Percentiles rank a stretch among this genome's conserved stretches.
phyloP scores from a whole-genome alignment of 2,797 vertebrate species.

The Neosilurus mollespiculum region DNA sequence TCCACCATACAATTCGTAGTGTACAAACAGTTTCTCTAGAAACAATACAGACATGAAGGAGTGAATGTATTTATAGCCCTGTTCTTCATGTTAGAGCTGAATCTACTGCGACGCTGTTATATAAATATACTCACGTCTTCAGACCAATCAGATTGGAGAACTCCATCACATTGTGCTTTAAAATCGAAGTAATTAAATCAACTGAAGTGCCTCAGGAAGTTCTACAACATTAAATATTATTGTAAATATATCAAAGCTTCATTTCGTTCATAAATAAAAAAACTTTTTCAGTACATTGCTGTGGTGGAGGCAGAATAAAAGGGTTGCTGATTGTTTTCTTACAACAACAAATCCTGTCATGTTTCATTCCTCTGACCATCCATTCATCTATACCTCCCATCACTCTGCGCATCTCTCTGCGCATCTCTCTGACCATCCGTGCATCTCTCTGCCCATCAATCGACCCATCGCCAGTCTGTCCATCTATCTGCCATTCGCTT shows the following conservation, averaged over 20 bases:
- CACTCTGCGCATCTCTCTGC: too few species aligned
- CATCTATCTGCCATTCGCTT: too few species aligned
- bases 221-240: neutral
- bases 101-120: neutral
- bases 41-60: neutral
- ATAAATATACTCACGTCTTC: neutral
- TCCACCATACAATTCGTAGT: neutral
- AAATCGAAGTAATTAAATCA: neutral
- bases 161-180: neutral
- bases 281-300: neutral
- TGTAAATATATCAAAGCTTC: neutral
- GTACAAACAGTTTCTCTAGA: neutral
- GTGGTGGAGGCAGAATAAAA: neutral
- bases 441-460: too few species aligned
- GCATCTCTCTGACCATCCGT: too few species aligned
- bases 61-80: neutral
- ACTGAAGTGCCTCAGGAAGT: neutral
- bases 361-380: neutral
- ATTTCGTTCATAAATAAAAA: neutral
- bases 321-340: neutral
- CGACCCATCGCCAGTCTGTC: too few species aligned
- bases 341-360: neutral
- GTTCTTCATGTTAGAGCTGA: neutral
- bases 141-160: neutral
- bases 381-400: too few species aligned